These are phyloP conservation scores for Gallinago solitaria DNA, from an alignment of 2,797 vertebrate genomes.

Conservation along the genomic window DNA sequence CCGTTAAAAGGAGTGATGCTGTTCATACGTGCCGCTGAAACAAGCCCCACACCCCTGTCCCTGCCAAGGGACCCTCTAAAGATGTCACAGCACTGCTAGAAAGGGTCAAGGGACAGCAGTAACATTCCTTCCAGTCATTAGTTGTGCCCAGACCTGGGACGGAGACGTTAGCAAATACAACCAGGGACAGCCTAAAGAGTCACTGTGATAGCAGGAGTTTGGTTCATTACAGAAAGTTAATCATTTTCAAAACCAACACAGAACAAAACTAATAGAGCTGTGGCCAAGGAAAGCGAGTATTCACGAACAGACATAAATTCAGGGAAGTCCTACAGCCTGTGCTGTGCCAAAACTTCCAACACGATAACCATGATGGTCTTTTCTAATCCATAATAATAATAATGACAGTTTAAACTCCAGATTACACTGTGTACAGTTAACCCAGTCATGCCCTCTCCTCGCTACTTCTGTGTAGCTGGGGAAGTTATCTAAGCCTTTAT, in stretches of 20 bases:
- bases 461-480: neutral
- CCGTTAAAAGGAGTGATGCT: neutral
- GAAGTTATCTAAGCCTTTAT: neutral
- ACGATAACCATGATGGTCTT: neutral
- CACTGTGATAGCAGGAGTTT: neutral
- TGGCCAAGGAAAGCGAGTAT: slow-evolving; percentile 3
- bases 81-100: neutral
- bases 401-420: neutral
- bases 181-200: neutral
- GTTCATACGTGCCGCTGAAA: neutral
- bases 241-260: neutral
- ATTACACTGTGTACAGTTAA: neutral
- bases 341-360: neutral
- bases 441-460: neutral
- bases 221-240: neutral
- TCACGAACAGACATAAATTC: neutral
- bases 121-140: neutral
- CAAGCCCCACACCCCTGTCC: accelerated
- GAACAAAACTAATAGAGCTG: neutral
- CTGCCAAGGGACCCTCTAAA: neutral
- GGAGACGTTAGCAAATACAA: neutral
- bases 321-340: neutral
- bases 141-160: neutral
- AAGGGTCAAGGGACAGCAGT: neutral
- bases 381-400: neutral